Percentiles rank a stretch among this genome's conserved stretches.
These are phyloP conservation scores for Hipposideros larvatus DNA, from an alignment of 2,797 vertebrate genomes.

Conservation along the genomic window DNA sequence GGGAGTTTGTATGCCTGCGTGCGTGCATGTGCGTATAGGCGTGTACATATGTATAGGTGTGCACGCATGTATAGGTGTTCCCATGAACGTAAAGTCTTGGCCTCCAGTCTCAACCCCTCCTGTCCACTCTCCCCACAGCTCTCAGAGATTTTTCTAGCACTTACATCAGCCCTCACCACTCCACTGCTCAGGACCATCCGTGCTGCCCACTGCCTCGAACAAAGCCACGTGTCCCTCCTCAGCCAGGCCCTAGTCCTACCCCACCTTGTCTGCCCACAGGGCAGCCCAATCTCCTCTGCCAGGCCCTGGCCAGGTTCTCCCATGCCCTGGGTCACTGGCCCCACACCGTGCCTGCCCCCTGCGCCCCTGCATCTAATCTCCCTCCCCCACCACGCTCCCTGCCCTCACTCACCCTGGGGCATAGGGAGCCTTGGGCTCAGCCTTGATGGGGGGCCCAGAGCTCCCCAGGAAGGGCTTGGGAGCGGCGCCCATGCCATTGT, in stretches of 20 bases:
- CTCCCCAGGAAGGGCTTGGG: constrained; percentile 92
- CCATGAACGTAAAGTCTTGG: neutral
- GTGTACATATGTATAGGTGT: neutral
- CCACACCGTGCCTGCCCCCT: neutral
- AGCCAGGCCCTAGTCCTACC: neutral
- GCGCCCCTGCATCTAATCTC: neutral
- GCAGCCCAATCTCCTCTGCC: neutral
- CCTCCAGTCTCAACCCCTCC: neutral
- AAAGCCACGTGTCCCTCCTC: neutral
- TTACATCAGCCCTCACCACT: neutral
- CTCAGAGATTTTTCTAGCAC: neutral
- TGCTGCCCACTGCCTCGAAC: neutral
- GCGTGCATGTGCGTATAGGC: neutral
- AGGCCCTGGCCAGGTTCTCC: neutral
- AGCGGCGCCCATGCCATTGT: constrained; percentile 87
- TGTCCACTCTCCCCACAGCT: neutral
- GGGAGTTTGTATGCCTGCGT: rapidly evolving
- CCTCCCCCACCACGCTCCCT: neutral
- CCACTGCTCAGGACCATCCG: neutral
- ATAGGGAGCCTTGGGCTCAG: constrained; percentile 96
- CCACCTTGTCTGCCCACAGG: neutral
- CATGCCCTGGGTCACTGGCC: neutral
- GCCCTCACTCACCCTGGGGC: constrained; percentile 91
- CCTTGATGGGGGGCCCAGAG: constrained; percentile 93
- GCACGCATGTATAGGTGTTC: rapidly evolving